Evolutionary conservation across 2,888 invertebrate species (phyloP).

Genomic region (Diabrotica balteata): DNA sequence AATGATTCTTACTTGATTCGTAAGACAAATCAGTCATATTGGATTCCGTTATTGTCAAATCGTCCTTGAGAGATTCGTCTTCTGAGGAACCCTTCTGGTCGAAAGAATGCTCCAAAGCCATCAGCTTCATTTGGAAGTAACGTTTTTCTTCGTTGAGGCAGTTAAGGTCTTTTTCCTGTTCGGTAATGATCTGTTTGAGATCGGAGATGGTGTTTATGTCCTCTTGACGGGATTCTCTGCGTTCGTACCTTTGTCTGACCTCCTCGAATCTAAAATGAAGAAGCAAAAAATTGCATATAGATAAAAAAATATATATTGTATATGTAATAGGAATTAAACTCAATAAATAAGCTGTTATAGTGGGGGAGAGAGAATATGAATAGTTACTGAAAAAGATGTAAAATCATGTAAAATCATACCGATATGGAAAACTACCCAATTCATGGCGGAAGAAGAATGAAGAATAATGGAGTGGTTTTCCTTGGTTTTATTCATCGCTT

Average conservation of each 20-base stretch:
- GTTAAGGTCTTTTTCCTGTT: constrained; percentile 66
- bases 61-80: constrained; percentile 53
- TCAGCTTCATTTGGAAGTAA: constrained; percentile 65
- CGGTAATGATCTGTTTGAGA: constrained; percentile 64
- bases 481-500: no score
- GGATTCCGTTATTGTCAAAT: constrained; percentile 10
- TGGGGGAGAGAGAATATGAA: no score
- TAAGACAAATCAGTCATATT: not conserved
- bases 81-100: constrained; percentile 45
- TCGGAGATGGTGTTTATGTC: constrained; percentile 66
- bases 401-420: no score
- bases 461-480: no score
- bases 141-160: constrained; percentile 66
- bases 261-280: constrained; percentile 63
- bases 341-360: no score
- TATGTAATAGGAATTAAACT: no score
- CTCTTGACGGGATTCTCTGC: constrained; percentile 65
- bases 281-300: not conserved
- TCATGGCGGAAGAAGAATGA: no score
- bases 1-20: not conserved
- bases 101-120: constrained; percentile 52
- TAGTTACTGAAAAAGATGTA: no score
- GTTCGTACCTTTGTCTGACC: constrained; percentile 66
- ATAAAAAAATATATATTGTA: no score
- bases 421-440: no score